A percentile compares a stretch with the other conserved stretches of the same genome.
Conservation (phyloP, 1,140 invertebrate species). For the Leguminivora glycinivorella region DNA sequence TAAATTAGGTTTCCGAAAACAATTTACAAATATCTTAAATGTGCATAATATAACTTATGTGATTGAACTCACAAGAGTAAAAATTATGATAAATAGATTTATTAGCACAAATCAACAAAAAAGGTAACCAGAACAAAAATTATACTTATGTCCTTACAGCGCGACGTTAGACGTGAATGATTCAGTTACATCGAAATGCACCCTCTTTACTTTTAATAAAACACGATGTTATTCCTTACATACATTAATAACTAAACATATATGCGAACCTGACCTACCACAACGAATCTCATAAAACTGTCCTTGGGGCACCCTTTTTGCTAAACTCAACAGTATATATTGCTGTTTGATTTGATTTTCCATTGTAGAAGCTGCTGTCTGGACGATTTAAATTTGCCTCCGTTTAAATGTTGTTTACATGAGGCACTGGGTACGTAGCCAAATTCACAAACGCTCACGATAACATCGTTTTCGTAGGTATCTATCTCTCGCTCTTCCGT, state of each 20-base stretch:
- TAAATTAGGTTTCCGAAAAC: background rate
- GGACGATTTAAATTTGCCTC: constrained; percentile 18
- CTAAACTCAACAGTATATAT: background rate
- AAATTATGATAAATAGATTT: too few species aligned
- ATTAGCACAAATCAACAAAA: too few species aligned
- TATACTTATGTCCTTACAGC: too few species aligned
- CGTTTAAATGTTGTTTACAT: background rate
- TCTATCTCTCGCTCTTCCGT: too few species aligned
- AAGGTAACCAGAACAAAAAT: too few species aligned
- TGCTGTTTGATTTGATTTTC: background rate
- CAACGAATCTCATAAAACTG: background rate
- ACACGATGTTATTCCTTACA: background rate
- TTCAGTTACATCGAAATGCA: background rate
- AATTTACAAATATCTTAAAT: background rate
- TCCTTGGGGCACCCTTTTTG: background rate
- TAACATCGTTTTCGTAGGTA: too few species aligned
- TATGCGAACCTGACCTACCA: constrained; percentile 10
- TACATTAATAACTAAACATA: background rate
- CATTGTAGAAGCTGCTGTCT: background rate
- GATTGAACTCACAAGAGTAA: too few species aligned
- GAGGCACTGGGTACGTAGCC: background rate
- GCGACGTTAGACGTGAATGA: too few species aligned
- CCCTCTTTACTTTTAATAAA: background rate
- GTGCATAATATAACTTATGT: too few species aligned
- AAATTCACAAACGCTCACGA: too few species aligned